Percentiles rank a stretch among this genome's conserved stretches.
Evolutionary conservation across 2,797 vertebrate species (phyloP).

Genomic region (Pampus argenteus): DNA sequence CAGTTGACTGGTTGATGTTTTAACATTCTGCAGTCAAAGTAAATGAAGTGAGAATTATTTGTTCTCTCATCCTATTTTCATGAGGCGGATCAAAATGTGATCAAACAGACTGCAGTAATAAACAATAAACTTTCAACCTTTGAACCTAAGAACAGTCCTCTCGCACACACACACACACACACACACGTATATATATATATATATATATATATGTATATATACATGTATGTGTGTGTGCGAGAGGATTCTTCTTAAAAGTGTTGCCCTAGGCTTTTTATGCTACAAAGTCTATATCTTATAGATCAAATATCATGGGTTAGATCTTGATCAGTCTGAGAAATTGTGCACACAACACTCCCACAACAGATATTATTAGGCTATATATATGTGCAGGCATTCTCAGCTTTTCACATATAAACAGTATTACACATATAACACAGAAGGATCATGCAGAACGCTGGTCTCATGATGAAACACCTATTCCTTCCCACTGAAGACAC

Average conservation of each 20-base stretch:
- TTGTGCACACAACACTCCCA: slow-evolving; percentile 13
- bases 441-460: background rate
- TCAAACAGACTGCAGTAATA: slow-evolving; percentile 62
- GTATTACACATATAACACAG: slow-evolving; percentile 5
- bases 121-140: slow-evolving; percentile 70
- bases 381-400: slow-evolving; percentile 36
- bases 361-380: slow-evolving; percentile 43
- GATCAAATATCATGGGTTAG: slow-evolving; percentile 59
- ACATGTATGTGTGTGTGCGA: slow-evolving; percentile 8
- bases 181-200: background rate
- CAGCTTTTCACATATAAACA: slow-evolving; percentile 1
- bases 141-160: no score
- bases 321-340: slow-evolving; percentile 58
- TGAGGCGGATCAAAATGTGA: slow-evolving; percentile 57
- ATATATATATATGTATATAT: slow-evolving; percentile 10
- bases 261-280: slow-evolving; percentile 57
- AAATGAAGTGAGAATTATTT: slow-evolving; percentile 53
- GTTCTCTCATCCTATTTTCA: slow-evolving; percentile 56
- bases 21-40: slow-evolving; percentile 46
- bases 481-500: background rate
- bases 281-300: slow-evolving; percentile 65
- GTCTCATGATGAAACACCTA: background rate
- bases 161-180: background rate
- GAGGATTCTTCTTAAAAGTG: slow-evolving; percentile 67
- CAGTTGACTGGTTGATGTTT: slow-evolving; percentile 32